Evolutionary conservation across 1,140 invertebrate species (phyloP), one percentile per base, ranked within the genome.

Genomic region (Calliopsis andreniformis): DNA sequence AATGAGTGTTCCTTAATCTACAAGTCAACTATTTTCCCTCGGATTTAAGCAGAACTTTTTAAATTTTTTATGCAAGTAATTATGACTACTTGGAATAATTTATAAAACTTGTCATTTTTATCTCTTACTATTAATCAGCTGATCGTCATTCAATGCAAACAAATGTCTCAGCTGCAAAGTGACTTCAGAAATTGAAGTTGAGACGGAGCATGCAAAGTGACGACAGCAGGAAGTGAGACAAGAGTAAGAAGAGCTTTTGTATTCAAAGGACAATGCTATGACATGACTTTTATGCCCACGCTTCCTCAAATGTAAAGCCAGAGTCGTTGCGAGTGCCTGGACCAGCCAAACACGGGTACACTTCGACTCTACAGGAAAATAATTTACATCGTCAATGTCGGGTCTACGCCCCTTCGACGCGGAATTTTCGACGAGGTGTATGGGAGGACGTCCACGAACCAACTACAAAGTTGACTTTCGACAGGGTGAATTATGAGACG

Each of bases 211-310:
- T 35, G 63, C n/a, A 25, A n/a, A 1, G 58, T 12, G 18, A 42
- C 18, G 30, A 72, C 5, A 23, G 1, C 32, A 28, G 12, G 49
- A 53, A 51, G 28, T 8, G 45, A 43, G 53, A 72, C 47, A 43
- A 32, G 69, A 43, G 20, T 10, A n/a, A 71, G 68, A 35, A 32
- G 53, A 35, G 43, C 71, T 42, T 55, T 73, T 55, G 62, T 56
- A 56, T 12, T 30, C 39, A 2, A 6, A 63, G 51, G 10, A 73
- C 71, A 66, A 73, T 55, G 20, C 49, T 23, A 23, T 18, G 25
- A 30, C n/a, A 49, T 18, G 49, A 43, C 25, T 63, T 42, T 51
- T 43, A 35, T 28, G 23, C 23, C 12, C 20, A 12, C 20, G 12
- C 23, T 51, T n/a, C n/a, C n/a, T n/a, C n/a, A n/a, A n/a, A n/a